phyloP scores from a whole-genome alignment of 1,140 invertebrate genomes.

The Drosophila mojavensis region DNA sequence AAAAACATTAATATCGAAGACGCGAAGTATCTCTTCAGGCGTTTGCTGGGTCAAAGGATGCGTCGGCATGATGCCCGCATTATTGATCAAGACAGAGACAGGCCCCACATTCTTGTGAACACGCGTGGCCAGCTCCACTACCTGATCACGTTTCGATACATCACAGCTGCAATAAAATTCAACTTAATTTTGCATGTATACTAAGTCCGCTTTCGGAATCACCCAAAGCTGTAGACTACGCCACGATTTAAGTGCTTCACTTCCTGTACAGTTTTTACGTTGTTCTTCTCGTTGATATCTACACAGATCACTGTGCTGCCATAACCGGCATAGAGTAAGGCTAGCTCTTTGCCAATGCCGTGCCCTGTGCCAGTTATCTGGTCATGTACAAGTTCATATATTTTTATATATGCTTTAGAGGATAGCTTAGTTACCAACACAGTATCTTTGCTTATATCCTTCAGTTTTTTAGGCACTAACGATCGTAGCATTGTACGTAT shows the following conservation, averaged over 20 bases:
- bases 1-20: constrained; percentile 89
- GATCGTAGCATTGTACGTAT: constrained; percentile 25
- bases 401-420: not conserved
- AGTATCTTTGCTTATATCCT: constrained; percentile 88
- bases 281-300: constrained; percentile 92
- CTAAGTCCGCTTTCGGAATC: constrained; percentile 6
- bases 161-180: constrained; percentile 86
- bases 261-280: constrained; percentile 87
- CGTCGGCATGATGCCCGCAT: constrained; percentile 91
- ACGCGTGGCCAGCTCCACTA: constrained; percentile 85
- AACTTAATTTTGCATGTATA: not conserved
- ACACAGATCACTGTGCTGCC: constrained; percentile 93
- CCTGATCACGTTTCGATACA: constrained; percentile 87
- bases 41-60: constrained; percentile 86
- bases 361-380: constrained; percentile 95
- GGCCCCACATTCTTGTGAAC: constrained; percentile 88
- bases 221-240: constrained; percentile 86
- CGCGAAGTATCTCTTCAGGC: constrained; percentile 86
- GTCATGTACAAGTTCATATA: not conserved
- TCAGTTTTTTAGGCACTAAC: constrained; percentile 79
- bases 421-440: constrained; percentile 85
- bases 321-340: constrained; percentile 90
- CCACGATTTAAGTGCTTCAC: constrained; percentile 84
- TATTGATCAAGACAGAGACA: constrained; percentile 89
- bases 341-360: constrained; percentile 94